Percentiles rank a stretch among this genome's conserved stretches.
Conservation (phyloP, 2,113 vertebrate genomes). For the pig (Sus scrofa) region T2T-Sscrofa CM000827.6:46038001-46038500, state of each 20-base stretch:
- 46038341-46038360: background rate
- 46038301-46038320: background rate
- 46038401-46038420: background rate
- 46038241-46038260: background rate
- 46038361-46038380: background rate
- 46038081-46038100: background rate
- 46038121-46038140: background rate
- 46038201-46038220: background rate
- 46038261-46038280: background rate
- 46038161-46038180: background rate
- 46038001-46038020: background rate
- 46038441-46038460: background rate
- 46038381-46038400: background rate
- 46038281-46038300: background rate
- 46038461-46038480: slow-evolving; percentile 48
- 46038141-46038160: background rate
- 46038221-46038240: background rate
- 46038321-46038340: background rate
- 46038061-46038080: background rate
- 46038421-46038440: background rate
- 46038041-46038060: background rate
- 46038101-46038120: background rate
- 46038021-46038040: background rate
- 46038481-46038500: background rate
- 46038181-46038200: background rate